Evolutionary conservation across 2,888 invertebrate genomes (phyloP).

Genomic region (Tortrix viridana): DNA sequence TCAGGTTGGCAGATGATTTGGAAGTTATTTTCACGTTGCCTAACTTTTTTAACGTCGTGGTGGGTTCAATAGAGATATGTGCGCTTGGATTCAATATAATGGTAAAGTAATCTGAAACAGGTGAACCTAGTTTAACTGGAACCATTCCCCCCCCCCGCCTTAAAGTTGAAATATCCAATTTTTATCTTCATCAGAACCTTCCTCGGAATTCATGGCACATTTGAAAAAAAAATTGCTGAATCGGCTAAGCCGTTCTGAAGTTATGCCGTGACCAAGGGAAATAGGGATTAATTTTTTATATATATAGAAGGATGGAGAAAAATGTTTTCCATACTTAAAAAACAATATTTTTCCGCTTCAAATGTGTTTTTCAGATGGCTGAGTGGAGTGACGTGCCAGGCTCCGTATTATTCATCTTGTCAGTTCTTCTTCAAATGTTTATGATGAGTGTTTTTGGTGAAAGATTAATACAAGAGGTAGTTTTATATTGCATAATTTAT

Average conservation of each 20-base stretch:
- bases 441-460: constrained; percentile 50
- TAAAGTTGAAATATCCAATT: no score
- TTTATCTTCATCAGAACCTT: no score
- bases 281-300: no score
- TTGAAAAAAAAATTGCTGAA: no score
- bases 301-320: no score
- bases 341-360: no score
- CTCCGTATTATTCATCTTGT: constrained; percentile 43
- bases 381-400: constrained; percentile 43
- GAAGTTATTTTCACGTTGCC: constrained; percentile 69
- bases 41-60: constrained; percentile 68
- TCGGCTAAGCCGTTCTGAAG: no score
- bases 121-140: no score
- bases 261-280: no score
- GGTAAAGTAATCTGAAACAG: constrained; percentile 48
- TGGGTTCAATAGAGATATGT: constrained; percentile 73
- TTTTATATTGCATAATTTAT: background rate
- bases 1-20: constrained; percentile 66
- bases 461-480: constrained; percentile 45
- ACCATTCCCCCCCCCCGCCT: no score
- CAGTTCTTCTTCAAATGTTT: constrained; percentile 47
- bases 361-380: constrained; percentile 44
- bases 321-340: no score
- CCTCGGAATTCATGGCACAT: no score
- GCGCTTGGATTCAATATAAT: constrained; percentile 73